Evolutionary conservation across 1,140 invertebrate species (phyloP).

Genomic region (Drosophila setifemur): DNA sequence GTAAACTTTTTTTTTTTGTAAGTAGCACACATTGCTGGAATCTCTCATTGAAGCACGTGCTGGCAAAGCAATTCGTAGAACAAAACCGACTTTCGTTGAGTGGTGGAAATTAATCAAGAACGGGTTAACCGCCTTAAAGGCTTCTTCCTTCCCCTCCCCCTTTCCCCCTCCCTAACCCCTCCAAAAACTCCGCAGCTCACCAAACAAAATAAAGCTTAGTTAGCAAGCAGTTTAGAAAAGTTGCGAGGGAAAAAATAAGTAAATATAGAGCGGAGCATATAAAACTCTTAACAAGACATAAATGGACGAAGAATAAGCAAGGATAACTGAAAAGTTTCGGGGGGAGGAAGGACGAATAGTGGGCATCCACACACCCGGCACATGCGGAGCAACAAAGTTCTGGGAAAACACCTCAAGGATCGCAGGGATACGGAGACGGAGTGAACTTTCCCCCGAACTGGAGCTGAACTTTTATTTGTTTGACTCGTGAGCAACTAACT

Average conservation of each 20-base stretch:
- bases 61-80: too few species aligned
- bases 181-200: not conserved
- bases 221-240: slow-evolving; percentile 61
- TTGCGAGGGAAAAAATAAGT: slow-evolving; percentile 55
- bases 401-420: slow-evolving; percentile 67
- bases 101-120: slow-evolving; percentile 57
- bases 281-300: slow-evolving; percentile 80
- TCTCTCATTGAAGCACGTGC: too few species aligned
- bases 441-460: slow-evolving; percentile 62
- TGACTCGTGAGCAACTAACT: slow-evolving; percentile 65
- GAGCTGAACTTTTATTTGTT: slow-evolving; percentile 74
- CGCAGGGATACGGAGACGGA: slow-evolving; percentile 7
- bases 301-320: slow-evolving; percentile 62
- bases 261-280: slow-evolving; percentile 70
- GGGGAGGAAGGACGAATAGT: not conserved
- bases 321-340: slow-evolving; percentile 45
- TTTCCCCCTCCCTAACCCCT: not conserved
- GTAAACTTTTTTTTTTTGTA: too few species aligned
- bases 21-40: too few species aligned
- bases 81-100: slow-evolving; percentile 11
- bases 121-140: slow-evolving; percentile 16
- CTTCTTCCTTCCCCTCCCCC: too few species aligned
- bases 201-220: slow-evolving; percentile 56
- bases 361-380: not conserved
- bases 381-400: slow-evolving; percentile 38